Conservation (phyloP, 2,797 vertebrate genomes). For the Otolemur crassicaudatus region DNA sequence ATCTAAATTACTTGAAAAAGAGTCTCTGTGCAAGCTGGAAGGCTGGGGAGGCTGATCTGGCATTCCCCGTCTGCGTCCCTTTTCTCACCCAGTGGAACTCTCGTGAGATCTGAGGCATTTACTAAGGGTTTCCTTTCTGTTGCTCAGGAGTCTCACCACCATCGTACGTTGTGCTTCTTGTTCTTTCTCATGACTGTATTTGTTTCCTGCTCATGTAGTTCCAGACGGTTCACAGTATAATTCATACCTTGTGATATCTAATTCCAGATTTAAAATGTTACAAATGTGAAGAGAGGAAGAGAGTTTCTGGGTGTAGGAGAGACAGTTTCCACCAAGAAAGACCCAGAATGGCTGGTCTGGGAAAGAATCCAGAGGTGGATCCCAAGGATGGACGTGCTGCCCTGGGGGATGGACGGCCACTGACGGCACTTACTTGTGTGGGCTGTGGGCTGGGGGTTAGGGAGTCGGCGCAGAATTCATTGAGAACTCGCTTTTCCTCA, state of each 20-base stretch:
- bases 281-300: background rate
- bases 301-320: background rate
- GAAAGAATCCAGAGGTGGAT: background rate
- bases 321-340: background rate
- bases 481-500: background rate
- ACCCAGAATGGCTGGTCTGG: background rate
- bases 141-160: background rate
- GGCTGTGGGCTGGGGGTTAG: background rate
- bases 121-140: background rate
- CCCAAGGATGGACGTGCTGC: rapidly evolving
- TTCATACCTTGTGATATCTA: rapidly evolving
- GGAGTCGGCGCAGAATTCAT: background rate
- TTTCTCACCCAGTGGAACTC: background rate
- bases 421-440: background rate
- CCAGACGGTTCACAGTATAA: background rate
- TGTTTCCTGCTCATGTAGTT: background rate
- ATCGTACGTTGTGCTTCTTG: background rate
- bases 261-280: background rate
- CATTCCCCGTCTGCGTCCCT: background rate
- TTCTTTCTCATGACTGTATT: rapidly evolving
- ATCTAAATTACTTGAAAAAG: too few species aligned
- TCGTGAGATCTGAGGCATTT: background rate
- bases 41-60: rapidly evolving
- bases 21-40: background rate
- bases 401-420: background rate